phyloP scores from a whole-genome alignment of 2,113 vertebrate species.

The Hypanus sabinus region DNA sequence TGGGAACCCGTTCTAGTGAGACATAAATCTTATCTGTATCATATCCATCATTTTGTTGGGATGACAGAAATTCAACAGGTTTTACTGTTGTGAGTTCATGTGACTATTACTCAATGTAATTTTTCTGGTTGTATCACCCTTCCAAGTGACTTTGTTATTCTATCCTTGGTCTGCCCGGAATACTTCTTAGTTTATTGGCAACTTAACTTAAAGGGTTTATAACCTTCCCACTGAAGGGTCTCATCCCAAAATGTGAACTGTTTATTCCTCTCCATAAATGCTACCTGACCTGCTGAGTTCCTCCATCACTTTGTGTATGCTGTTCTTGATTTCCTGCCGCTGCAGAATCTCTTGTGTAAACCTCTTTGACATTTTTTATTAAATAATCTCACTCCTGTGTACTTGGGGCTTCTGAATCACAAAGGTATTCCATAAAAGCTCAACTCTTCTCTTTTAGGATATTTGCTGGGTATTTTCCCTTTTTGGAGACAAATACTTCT shows the following conservation, averaged over 20 bases:
- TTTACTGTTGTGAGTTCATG: not conserved
- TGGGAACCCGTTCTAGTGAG: not conserved
- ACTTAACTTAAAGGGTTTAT: not conserved
- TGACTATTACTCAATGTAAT: not conserved
- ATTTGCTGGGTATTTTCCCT: not conserved
- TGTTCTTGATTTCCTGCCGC: no score
- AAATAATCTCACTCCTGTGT: not conserved
- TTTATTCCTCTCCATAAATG: no score
- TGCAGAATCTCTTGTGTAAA: no score
- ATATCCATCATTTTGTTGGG: not conserved
- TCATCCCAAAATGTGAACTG: no score
- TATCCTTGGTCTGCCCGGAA: not conserved
- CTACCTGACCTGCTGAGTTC: no score
- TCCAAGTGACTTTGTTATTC: not conserved
- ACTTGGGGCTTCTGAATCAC: not conserved
- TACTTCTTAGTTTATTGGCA: not conserved
- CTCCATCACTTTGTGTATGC: no score
- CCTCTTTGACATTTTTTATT: not conserved
- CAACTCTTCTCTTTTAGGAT: not conserved
- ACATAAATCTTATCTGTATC: not conserved
- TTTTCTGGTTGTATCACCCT: not conserved
- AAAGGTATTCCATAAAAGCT: not conserved
- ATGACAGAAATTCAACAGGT: not conserved
- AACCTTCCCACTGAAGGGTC: not conserved
- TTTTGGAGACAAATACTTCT: not conserved